Conservation (phyloP, 2,888 invertebrate genomes). For the Agrochola macilenta region DNA sequence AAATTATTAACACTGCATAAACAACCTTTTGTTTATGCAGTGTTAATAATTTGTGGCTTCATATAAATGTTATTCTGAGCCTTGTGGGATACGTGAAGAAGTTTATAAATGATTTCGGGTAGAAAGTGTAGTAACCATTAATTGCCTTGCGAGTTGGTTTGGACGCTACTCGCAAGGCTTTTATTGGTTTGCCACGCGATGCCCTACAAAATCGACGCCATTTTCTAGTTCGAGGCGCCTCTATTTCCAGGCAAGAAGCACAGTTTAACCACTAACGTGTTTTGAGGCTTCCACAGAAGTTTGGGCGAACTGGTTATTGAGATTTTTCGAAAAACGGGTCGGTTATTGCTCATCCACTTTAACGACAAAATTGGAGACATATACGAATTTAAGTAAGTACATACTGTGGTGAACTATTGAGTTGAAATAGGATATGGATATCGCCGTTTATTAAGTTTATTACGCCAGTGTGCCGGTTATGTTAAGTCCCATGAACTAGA, state of each 20-base stretch:
- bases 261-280: slow-evolving; percentile 8
- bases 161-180: too few species aligned
- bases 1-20: too few species aligned
- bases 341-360: not conserved
- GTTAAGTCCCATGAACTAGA: not conserved
- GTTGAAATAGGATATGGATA: not conserved
- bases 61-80: not conserved
- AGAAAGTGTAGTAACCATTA: not conserved
- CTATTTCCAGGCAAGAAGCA: slow-evolving; percentile 13
- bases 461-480: not conserved
- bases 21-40: too few species aligned
- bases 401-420: not conserved
- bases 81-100: not conserved
- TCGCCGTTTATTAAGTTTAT: not conserved
- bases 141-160: not conserved
- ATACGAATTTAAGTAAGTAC: not conserved
- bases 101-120: not conserved
- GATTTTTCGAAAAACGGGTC: not conserved
- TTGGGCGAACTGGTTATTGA: slow-evolving; percentile 4
- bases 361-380: not conserved
- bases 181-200: not conserved
- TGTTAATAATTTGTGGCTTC: too few species aligned
- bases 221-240: slow-evolving; percentile 1
- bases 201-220: slow-evolving; percentile 19
- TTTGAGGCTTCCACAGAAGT: slow-evolving; percentile 5